Conservation (phyloP, 2,113 vertebrate species). For the Cichladusa arquata region DNA sequence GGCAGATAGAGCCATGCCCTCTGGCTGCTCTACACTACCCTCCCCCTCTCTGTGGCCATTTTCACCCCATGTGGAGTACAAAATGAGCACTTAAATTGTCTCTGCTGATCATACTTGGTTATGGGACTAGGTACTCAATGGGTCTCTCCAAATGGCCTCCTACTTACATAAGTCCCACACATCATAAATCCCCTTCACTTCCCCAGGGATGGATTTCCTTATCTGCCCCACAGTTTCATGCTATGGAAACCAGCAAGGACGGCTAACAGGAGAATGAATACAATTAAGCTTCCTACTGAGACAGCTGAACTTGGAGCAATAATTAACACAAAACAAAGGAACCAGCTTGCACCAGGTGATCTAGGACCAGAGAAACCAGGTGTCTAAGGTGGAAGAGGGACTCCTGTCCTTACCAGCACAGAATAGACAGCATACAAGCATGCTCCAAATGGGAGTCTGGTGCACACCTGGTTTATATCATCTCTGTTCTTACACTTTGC, state of each 20-base stretch:
- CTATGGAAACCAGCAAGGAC: not conserved
- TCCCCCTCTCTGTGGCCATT: not conserved
- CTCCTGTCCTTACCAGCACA: not conserved
- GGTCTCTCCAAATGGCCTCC: not conserved
- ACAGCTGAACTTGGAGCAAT: not conserved
- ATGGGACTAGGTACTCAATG: not conserved
- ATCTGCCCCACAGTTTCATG: not conserved
- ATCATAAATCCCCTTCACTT: not conserved
- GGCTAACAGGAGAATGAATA: not conserved
- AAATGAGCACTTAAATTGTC: not conserved
- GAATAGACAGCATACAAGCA: not conserved
- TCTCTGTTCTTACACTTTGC: not conserved
- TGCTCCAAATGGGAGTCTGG: not conserved
- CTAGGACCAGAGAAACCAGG: not conserved
- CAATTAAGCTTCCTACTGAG: not conserved
- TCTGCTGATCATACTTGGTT: not conserved
- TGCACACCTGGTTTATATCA: not conserved
- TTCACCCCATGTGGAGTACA: not conserved
- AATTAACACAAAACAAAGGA: not conserved
- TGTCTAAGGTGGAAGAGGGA: not conserved
- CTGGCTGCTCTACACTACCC: not conserved
- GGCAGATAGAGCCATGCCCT: not conserved
- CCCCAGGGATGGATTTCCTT: not conserved
- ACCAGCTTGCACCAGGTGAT: not conserved
- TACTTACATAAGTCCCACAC: not conserved